Evolutionary conservation across 2,113 vertebrate species (phyloP), one percentile per base, ranked within the genome.

Genomic region (Mandrillus leucophaeus): DNA sequence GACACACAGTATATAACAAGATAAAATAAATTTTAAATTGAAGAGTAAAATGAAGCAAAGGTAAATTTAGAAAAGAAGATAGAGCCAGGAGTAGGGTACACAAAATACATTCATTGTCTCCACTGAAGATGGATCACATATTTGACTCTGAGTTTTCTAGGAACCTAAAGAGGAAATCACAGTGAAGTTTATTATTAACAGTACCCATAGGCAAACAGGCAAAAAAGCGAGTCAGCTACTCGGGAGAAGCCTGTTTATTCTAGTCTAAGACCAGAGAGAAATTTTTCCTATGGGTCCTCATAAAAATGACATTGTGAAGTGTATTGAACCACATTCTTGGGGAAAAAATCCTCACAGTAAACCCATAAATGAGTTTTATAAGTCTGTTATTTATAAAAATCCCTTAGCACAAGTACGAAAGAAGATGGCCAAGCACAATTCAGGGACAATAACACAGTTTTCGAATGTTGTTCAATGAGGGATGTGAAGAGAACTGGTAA

Each of bases 241-340:
- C 23, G 6, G 27, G 52, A 96, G 35, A 93, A 90, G 52, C 11
- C 55, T 72, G 59, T 94, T 96, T 96, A 78, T 93, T 92, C 83
- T 85, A 88, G n/a, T 91, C 40, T 81, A 92, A 98, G 81, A 88
- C 57, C 35, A 66, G 23, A 93, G 59, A 96, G 64, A 88, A 95
- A 96, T 94, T 84, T 94, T 64, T 97, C 89, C 90, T 81, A 3
- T 90, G 87, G 35, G 43, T 85, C 80, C 52, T 95, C 70, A 94
- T 95, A 97, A 97, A 97, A 97, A 81, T 7, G 72, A 95, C 52
- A 85, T 35, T 12, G 18, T 92, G 81, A 94, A 97, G 92, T 91
- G 48, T 84, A 81, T 59, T 95, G 75, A 94, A 96, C 57, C 38
- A 90, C 48, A 96, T 81, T 17, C 64, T 64, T 48, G 68, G 79